Base-by-base conservation (phyloP, 2,113 vertebrate species). In the Pithys albifrons region DNA sequence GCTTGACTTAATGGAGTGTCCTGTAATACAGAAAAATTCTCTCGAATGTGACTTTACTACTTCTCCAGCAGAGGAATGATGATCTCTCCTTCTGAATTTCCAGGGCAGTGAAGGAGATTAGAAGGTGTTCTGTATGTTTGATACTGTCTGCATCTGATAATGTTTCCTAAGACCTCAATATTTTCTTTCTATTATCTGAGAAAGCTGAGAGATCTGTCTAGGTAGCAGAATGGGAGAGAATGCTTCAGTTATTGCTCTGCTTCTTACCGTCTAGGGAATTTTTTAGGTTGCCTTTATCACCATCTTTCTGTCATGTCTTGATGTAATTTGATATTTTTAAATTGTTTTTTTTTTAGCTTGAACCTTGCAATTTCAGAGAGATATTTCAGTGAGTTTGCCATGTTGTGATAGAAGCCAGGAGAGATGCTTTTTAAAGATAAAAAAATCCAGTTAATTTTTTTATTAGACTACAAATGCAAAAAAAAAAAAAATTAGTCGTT, bases 61-160 rank as follows among this genome's bases (percentile, higher is more conserved):
- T 61, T 62, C 55, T 64, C 10, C 41, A 73, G 49, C 79, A 71
- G 55, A 93, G 59, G 37, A 90, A 41, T 39, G 20, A 79, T 70
- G 78, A 52, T 61, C 54, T 91, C 61, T 72, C 31, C 71, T 88
- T 28, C 70, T 58, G 65, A 37, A 64, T 84, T 81, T 89, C 54
- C 81, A 85, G 41, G 52, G 41, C 73, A 91, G 37, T 41, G 78
- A 75, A 81, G 49, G 33, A 93, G 79, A 81, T 87, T 49, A 92
- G 75, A 73, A 59, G 48, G 41, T 85, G 54, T 91, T 91, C 65
- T 75, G 22, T 71, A 64, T 90, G 31, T 92, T 77, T 91, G 94
- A 86, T 74, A 39, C 61, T 71, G 83, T 89, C 84, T 95, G 70
- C 80, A 92, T 89, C 89, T 95, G 89, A 82, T 95, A 90, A 48